phyloP scores from a whole-genome alignment of 2,113 vertebrate species.

The Gila orcuttii region DNA sequence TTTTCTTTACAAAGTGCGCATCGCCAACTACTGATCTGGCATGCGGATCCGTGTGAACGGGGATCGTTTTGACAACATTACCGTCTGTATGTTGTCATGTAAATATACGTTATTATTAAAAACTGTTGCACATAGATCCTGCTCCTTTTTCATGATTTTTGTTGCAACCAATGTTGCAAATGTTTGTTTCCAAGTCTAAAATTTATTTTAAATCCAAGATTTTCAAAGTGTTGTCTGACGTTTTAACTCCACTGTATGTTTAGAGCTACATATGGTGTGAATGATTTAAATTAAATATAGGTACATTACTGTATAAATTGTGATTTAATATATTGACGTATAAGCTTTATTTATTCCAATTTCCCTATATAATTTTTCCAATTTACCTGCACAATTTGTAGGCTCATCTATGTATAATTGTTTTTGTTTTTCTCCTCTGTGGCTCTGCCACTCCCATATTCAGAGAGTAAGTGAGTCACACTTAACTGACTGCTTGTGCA shows the following conservation, averaged over 20 bases:
- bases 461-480: slow-evolving; percentile 63
- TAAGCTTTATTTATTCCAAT: neutral
- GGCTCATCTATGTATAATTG: neutral
- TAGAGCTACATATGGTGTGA: neutral
- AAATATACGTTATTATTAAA: too few species aligned
- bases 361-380: neutral
- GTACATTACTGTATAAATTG: too few species aligned
- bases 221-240: neutral
- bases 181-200: neutral
- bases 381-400: neutral
- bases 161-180: too few species aligned
- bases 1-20: too few species aligned
- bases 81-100: too few species aligned
- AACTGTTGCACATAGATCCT: too few species aligned
- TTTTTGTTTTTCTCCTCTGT: slow-evolving; percentile 8
- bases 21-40: too few species aligned
- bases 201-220: neutral
- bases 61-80: too few species aligned
- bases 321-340: neutral
- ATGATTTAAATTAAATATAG: neutral
- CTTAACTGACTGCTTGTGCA: slow-evolving; percentile 10
- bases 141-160: too few species aligned
- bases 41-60: too few species aligned
- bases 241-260: neutral
- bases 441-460: slow-evolving; percentile 28